Conservation (phyloP, 1,140 invertebrate genomes). For the Drosophila azteca region DNA sequence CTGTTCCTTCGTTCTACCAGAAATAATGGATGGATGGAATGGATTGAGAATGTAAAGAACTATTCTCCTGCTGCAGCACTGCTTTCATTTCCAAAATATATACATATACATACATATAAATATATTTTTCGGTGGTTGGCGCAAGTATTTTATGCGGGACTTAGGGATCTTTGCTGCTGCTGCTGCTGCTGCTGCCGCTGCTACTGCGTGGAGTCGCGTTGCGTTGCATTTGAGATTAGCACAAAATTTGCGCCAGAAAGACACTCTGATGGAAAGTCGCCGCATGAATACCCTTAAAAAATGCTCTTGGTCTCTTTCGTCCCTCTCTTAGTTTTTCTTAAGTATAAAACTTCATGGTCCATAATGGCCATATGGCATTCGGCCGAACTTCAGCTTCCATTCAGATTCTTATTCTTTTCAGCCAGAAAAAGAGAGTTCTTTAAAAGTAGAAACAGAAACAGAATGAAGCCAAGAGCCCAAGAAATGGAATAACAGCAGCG, state of each 20-base stretch:
- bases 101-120: too few relatives aligned
- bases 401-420: too few relatives aligned
- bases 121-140: conserved; percentile 58
- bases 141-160: conserved; percentile 50
- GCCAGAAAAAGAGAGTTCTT: neutral
- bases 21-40: conserved; percentile 62
- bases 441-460: neutral
- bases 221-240: conserved; percentile 53
- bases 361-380: too few relatives aligned
- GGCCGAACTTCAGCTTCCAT: too few relatives aligned
- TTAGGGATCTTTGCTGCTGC: conserved; percentile 9
- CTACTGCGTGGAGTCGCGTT: neutral
- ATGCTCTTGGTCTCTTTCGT: too few relatives aligned
- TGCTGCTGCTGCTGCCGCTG: conserved; percentile 32
- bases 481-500: neutral
- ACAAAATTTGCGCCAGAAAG: conserved; percentile 56
- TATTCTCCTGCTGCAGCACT: conserved; percentile 53
- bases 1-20: conserved; percentile 25
- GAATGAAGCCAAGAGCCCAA: neutral
- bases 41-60: conserved; percentile 39
- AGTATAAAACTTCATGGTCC: too few relatives aligned
- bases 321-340: too few relatives aligned
- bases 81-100: conserved; percentile 38
- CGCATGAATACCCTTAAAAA: conserved; percentile 16
- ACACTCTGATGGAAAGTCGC: neutral